Base-by-base conservation (phyloP, 2,888 invertebrate species). In the Limenitis arthemis region DNA sequence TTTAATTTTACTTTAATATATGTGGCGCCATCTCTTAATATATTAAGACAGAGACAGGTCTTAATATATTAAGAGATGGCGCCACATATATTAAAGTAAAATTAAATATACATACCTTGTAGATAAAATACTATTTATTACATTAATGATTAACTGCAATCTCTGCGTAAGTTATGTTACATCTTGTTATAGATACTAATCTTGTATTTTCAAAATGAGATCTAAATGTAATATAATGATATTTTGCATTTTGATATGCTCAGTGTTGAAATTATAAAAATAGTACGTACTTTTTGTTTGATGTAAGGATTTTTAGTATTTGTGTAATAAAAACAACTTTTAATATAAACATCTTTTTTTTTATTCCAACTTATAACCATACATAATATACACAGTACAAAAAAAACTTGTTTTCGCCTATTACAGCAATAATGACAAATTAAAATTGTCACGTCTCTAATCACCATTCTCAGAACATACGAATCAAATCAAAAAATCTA, bases 331-430 rank as follows among this genome's bases (percentile, higher is more conserved):
- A 76, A 75, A 74, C 66, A 61, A 78, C 69, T 62, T 57, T 64
- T 82, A 80, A 82, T 85, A 85, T 85, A 85, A 85, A 84, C 85
- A 85, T 85, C 83, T 84, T 86, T 82, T 55, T 55, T 78, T 86
- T 85, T 85, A 84, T 85, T 84, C 81, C 85, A 85, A 84, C 85
- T 91, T 91, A 91, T 90, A 90, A 89, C 90, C 91, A 90, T 91
- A 92, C 91, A 91, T 91, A 84, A 86, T 87, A 91, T 92, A 91
- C 91, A 92, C 91, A 91, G 91, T 92, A 92, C 91, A 92, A 92
- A 92, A 91, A 90, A 91, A 91, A 90, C 76, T 79, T 82, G 89
- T 87, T 85, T 86, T 84, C 81, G 75, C 72, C 75, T 83, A 82
- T 75, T 79, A 80, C 85, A 86, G 85, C 84, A 79, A 79, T 79